Evolutionary conservation across 2,797 vertebrate species (phyloP), one percentile per base, ranked within the genome.

Genomic region (Anguilla megastoma): DNA sequence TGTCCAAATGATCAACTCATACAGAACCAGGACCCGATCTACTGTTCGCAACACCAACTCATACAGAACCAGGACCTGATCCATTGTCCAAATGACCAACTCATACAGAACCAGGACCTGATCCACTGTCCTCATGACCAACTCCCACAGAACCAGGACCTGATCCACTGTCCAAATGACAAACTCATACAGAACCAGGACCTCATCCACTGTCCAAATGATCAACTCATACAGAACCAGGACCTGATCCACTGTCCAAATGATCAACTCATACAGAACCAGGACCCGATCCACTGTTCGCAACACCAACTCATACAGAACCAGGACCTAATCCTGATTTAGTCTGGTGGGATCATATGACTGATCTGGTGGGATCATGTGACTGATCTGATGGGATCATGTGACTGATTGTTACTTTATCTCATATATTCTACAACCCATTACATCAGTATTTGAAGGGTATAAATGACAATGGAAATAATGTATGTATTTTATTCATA

Each of bases 11-110:
- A 56, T 14, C 54, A 56, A 56, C 54, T 5, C 60, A 1, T 1
- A 66, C 60, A 66, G 60, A 66, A 24, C 0, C 95, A 97, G 0
- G 94, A 95, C 63, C 95, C 94, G 89, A 66, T 21, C 3, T 24
- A 66, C 21, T 66, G 60, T 66, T 24, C 60, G 0, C 1, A 16
- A 5, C 0, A 12, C 71, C 71, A 36, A 36, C 30, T 2, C 71
- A 1, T 2, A 36, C 33, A 33, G 30, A 36, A 12, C 33, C 33
- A 76, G 2, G 12, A 41, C 71, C 71, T 76, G 71, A 76, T 5
- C 18, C 18, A 66, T 24, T 24, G 60, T 66, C 60, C 60, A 5
- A 21, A 24, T n/a, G 2, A 12, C 71, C 33, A 36, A 36, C 30
- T 2, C 71, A 1, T 3, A 36, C 33, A 33, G 2, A 18, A 33